These are phyloP conservation scores for Aptenodytes forsteri DNA, from an alignment of 2,113 vertebrate genomes.

Conservation along the genomic window DNA sequence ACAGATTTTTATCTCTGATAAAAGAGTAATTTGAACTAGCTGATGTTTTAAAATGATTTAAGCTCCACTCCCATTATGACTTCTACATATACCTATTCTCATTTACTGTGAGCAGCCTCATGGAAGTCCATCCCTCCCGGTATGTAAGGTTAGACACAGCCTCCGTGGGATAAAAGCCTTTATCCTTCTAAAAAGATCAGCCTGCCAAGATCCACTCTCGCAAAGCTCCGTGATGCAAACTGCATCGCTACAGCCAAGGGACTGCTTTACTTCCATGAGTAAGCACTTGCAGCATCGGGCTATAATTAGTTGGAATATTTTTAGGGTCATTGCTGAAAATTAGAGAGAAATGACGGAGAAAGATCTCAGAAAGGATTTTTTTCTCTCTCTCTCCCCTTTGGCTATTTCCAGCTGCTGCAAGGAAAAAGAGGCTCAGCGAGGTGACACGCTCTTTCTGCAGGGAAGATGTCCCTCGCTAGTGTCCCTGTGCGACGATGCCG, in stretches of 20 bases:
- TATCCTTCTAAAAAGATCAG: constrained; percentile 5
- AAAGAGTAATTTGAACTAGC: neutral
- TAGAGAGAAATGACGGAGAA: neutral
- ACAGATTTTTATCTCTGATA: constrained; percentile 22
- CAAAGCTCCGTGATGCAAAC: neutral
- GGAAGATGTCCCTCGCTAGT: neutral
- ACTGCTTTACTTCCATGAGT: neutral
- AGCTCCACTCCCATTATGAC: neutral
- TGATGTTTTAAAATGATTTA: neutral
- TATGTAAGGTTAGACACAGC: neutral
- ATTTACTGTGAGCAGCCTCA: neutral
- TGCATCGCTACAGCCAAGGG: neutral
- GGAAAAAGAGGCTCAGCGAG: neutral
- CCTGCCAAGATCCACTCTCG: neutral
- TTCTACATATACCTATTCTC: neutral
- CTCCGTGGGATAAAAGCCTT: neutral
- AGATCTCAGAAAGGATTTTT: neutral
- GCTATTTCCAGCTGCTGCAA: neutral
- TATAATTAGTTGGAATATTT: neutral
- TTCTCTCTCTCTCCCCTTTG: too few relatives aligned
- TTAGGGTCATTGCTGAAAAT: neutral
- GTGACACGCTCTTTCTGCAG: fast-evolving
- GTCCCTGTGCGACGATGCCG: neutral
- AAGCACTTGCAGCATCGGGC: neutral
- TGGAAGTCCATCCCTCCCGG: neutral